These are phyloP conservation scores for Sebastiscus tertius DNA, from an alignment of 2,797 vertebrate species.

Conservation along the genomic window DNA sequence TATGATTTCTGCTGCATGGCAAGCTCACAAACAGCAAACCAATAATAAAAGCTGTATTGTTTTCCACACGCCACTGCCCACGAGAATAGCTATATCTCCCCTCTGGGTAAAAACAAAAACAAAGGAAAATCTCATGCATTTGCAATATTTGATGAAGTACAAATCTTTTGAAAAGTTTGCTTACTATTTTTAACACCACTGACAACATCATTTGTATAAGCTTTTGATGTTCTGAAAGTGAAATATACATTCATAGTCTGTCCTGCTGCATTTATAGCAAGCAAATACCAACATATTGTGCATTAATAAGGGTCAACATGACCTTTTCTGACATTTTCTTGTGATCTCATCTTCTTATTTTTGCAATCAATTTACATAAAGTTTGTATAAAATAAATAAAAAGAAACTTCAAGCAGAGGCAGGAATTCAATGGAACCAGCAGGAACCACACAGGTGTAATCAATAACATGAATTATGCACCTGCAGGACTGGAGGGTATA, in stretches of 20 bases:
- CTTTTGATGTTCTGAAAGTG: background rate
- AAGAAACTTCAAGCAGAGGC: background rate
- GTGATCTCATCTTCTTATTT: background rate
- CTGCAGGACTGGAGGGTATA: background rate
- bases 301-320: background rate
- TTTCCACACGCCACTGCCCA: constrained; percentile 11
- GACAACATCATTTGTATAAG: background rate
- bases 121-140: constrained; percentile 2
- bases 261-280: background rate
- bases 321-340: background rate
- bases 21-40: constrained; percentile 10
- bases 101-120: background rate
- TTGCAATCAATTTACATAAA: background rate
- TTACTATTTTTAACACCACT: background rate
- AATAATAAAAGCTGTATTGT: constrained; percentile 20
- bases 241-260: background rate
- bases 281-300: background rate
- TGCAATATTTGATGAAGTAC: background rate
- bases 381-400: background rate
- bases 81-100: background rate
- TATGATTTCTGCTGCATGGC: constrained; percentile 18
- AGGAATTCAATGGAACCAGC: background rate
- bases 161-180: background rate
- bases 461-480: background rate
- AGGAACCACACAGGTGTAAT: background rate